These are phyloP conservation scores for Hyppa rectilinea DNA, from an alignment of 2,888 invertebrate genomes.

Conservation along the genomic window DNA sequence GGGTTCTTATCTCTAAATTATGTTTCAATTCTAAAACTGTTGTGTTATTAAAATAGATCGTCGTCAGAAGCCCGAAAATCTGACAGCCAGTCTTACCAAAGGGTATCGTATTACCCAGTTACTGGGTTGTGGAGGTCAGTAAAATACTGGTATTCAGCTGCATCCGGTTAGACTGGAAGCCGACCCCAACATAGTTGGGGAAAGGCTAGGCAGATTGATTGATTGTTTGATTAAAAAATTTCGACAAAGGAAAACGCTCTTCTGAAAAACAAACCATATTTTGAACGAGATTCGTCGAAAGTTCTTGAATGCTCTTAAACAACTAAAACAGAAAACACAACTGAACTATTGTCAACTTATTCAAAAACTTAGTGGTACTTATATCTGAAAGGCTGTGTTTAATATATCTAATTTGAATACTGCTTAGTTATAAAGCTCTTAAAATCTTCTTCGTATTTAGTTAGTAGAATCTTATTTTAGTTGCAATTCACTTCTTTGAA, in stretches of 20 bases:
- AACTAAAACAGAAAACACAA: constrained; percentile 13
- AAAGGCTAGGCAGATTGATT: too few relatives aligned
- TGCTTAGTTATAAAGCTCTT: constrained; percentile 38
- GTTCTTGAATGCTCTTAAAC: constrained; percentile 1
- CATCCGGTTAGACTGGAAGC: too few relatives aligned
- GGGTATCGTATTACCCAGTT: too few relatives aligned
- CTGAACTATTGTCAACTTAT: constrained; percentile 42
- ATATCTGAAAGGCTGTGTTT: constrained; percentile 39
- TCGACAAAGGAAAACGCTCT: not conserved
- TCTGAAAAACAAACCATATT: constrained; percentile 1
- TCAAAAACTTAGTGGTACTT: constrained; percentile 41
- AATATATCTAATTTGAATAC: constrained; percentile 34
- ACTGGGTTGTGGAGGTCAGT: too few relatives aligned
- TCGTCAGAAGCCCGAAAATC: too few relatives aligned
- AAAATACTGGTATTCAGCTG: too few relatives aligned
- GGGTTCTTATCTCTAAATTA: not conserved
- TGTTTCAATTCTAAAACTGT: not conserved
- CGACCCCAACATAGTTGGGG: too few relatives aligned
- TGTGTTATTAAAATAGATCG: not conserved
- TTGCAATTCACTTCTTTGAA: constrained; percentile 57
- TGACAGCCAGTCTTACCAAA: too few relatives aligned
- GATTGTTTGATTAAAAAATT: not conserved
- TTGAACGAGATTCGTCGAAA: constrained; percentile 28
- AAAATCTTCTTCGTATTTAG: constrained; percentile 46
- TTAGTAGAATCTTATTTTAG: constrained; percentile 47